Evolutionary conservation across 2,888 invertebrate genomes (phyloP).

Genomic region (Ypsolopha sequella): DNA sequence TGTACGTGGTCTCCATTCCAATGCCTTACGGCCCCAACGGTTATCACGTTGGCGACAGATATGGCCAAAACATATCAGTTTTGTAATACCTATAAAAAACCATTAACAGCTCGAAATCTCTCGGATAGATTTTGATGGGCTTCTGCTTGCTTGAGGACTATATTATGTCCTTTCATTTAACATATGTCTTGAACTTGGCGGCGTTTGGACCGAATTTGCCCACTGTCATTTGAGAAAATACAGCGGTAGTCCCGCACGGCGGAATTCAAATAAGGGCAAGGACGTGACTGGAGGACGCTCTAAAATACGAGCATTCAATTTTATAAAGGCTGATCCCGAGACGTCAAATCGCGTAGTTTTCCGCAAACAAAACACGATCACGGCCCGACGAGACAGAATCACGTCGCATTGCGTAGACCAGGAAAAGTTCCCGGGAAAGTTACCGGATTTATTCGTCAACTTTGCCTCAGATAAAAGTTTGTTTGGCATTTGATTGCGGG

Average conservation of each 20-base stretch:
- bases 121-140: no score
- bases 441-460: slow-evolving; percentile 63
- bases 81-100: no score
- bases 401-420: slow-evolving; percentile 23
- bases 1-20: no score
- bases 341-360: background rate
- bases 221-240: background rate
- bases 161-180: no score
- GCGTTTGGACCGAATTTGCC: background rate
- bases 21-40: no score
- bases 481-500: slow-evolving; percentile 64
- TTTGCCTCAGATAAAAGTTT: slow-evolving; percentile 62
- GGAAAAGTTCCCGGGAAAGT: slow-evolving; percentile 35
- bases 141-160: no score
- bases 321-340: background rate
- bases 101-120: no score
- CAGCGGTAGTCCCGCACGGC: no score
- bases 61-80: no score
- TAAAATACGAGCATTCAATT: background rate
- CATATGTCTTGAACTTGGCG: no score
- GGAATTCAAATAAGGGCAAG: background rate
- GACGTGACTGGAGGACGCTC: background rate
- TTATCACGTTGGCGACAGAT: no score
- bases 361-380: background rate
- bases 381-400: slow-evolving; percentile 7